Base-by-base conservation (phyloP, 1,140 invertebrate species). In the Cherax quadricarinatus region DNA sequence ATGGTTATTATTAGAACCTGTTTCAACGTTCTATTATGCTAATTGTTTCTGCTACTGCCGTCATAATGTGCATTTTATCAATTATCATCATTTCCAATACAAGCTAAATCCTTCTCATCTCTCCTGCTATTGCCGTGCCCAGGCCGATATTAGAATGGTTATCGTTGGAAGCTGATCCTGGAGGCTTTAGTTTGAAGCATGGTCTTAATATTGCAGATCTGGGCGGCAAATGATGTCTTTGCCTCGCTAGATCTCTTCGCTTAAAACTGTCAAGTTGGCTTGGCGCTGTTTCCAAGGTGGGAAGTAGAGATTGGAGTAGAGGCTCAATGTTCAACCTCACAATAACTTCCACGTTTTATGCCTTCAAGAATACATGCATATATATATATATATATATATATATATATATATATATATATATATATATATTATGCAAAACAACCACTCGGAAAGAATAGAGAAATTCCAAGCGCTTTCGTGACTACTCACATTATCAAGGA, bases 201-300 rank as follows among this genome's bases (percentile, higher is more conserved):
- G 62, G 62, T 66, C 62, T 66, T 16, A 66, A 66, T 66, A 66
- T 18, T 66, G 62, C 62, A 66, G 62, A 66, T 66, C 18, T 66
- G 62, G 62, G 14, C 62, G 12, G 62, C 14, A 66, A 66, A 66
- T 66, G 62, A 66, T 66, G 62, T 66, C 62, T 66, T 66, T 66
- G 21, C 62, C 62, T 18, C 12, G 62, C 21, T 18, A 66, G 62
- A 66, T 66, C 14, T 66, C 62, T 66, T 21, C 62, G 14, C 62
- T 66, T 66, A 66, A 66, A 66, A 66, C 62, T 66, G 62, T 66
- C 62, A 18, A 66, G 62, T 66, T 66, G 62, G 62, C 62, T 66
- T 21, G 21, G 62, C 62, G 1, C 5, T 66, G 62, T 66, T 12
- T 10, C 9, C 53, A 14, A 57, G 53, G 53, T 9, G 53, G 53